Evolutionary conservation across 2,888 invertebrate species (phyloP), one percentile per base, ranked within the genome.

Genomic region (Stomorhina lunata): DNA sequence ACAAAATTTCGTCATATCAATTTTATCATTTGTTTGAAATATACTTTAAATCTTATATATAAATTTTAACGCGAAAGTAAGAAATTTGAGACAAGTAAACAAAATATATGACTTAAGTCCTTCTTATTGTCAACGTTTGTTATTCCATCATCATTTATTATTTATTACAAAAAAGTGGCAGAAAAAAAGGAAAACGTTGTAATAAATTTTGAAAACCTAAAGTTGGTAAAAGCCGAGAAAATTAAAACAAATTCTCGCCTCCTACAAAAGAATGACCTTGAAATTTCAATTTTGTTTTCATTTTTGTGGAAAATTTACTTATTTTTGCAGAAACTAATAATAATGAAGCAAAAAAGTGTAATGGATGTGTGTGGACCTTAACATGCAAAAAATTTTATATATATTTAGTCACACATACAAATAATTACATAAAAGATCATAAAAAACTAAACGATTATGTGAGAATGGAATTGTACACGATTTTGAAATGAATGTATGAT

Each of bases 81-180:
- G n/a, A n/a, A n/a, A n/a, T n/a, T n/a, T n/a, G n/a, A n/a, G n/a
- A n/a, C n/a, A n/a, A n/a, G n/a, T n/a, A n/a, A n/a, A n/a, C n/a
- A n/a, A n/a, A n/a, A n/a, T n/a, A n/a, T n/a, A n/a, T n/a, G n/a
- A n/a, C n/a, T n/a, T n/a, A n/a, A n/a, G n/a, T n/a, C n/a, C n/a
- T n/a, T n/a, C n/a, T n/a, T n/a, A n/a, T n/a, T n/a, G n/a, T 9
- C 37, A 48, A 15, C 45, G 34, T 5, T n/a, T n/a, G n/a, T n/a
- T 3, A 6, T 12, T 37, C 6, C n/a, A 22, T n/a, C 43, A 9
- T 75, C 45, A 57, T 75, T 75, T 75, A 75, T 75, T 66, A 65
- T 75, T 57, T 66, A 75, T 27, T 55, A 45, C 55, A 65, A 53
- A 53, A 73, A n/a, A 53, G n/a, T 68, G 34, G 12, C 20, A 45